phyloP scores from a whole-genome alignment of 1,140 invertebrate genomes.

The Pectinophora gossypiella region DNA sequence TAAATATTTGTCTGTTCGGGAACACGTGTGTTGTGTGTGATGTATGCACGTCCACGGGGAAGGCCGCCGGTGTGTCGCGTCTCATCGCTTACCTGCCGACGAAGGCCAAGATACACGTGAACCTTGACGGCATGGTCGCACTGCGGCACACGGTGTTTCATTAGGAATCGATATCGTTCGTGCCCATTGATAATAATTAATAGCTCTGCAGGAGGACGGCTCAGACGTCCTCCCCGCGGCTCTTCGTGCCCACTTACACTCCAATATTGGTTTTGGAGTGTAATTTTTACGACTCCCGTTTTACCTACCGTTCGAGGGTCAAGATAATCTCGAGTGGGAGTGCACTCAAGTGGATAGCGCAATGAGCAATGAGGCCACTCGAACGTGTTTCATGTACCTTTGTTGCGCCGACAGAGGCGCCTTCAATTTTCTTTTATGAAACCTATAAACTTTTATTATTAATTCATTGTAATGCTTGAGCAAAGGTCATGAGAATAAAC shows the following conservation, averaged over 20 bases:
- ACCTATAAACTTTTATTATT: conserved; percentile 45
- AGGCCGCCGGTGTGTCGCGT: conserved; percentile 41
- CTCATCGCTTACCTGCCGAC: conserved; percentile 35
- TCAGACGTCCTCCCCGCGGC: conserved; percentile 28
- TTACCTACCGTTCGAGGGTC: conserved; percentile 58
- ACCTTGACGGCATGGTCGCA: conserved; percentile 38
- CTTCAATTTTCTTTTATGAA: conserved; percentile 27
- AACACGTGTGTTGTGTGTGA: conserved; percentile 38
- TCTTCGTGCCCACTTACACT: conserved; percentile 37
- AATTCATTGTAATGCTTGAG: conserved; percentile 25
- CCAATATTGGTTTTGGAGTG: conserved; percentile 48
- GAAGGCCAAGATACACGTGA: conserved; percentile 13
- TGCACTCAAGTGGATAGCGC: conserved; percentile 42
- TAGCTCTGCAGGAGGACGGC: conserved; percentile 30
- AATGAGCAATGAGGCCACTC: conserved; percentile 40
- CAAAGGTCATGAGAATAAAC: conserved; percentile 36
- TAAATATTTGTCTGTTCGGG: conserved; percentile 46
- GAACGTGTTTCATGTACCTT: conserved; percentile 51
- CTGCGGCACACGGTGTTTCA: conserved; percentile 46
- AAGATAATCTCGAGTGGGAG: conserved; percentile 54
- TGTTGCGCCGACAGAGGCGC: conserved; percentile 34
- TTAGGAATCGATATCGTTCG: conserved; percentile 60
- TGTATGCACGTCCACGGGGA: conserved; percentile 30
- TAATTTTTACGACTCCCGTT: conserved; percentile 68
- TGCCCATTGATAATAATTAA: conserved; percentile 60